Conservation (phyloP, 2,113 vertebrate genomes). For the Nerophis ophidion region DNA sequence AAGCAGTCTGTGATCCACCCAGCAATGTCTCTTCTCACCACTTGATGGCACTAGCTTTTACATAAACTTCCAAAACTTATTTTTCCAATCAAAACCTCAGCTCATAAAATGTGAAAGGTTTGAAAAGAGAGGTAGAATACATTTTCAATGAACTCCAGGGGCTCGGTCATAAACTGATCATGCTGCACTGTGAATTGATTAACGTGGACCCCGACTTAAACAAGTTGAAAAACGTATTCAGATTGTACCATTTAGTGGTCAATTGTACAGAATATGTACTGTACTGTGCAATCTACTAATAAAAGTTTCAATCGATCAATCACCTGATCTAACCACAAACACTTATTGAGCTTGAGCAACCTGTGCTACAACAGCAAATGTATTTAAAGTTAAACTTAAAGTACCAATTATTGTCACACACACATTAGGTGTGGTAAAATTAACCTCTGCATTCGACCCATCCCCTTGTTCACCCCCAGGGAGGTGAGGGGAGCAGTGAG, state of each 20-base stretch:
- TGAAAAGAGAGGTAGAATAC: neutral
- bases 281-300: too few species aligned
- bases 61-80: neutral
- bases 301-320: too few species aligned
- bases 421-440: too few species aligned
- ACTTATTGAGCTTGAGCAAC: conserved; percentile 58
- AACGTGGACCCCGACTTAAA: too few species aligned
- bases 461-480: too few species aligned
- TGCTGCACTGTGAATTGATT: neutral
- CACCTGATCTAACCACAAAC: conserved; percentile 21
- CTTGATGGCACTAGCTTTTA: conserved; percentile 61
- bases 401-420: too few species aligned
- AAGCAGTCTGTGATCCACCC: neutral
- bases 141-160: neutral
- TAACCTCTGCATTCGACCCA: too few species aligned
- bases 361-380: conserved; percentile 29
- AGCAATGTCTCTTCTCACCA: conserved; percentile 46
- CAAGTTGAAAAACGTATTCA: too few species aligned
- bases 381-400: too few species aligned
- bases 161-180: neutral
- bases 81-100: neutral
- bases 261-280: too few species aligned
- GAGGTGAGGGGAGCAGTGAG: too few species aligned
- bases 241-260: too few species aligned
- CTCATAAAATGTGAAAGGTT: neutral